Conservation (phyloP, 1,140 invertebrate species). For the Meloidogyne floridensis region DNA sequence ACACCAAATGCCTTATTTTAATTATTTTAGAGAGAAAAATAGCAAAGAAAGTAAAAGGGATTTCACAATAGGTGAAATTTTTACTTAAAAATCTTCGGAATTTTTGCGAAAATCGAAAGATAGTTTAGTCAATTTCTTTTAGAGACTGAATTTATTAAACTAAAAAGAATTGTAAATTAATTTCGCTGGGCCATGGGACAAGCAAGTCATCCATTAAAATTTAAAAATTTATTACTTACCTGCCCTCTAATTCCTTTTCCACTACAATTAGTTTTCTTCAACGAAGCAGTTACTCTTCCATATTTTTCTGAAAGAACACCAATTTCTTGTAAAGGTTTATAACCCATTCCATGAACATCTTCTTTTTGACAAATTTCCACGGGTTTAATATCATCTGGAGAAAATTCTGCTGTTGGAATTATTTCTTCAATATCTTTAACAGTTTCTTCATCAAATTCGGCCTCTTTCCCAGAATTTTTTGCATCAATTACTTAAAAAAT, state of each 20-base stretch:
- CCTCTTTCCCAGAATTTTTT: constrained; percentile 36
- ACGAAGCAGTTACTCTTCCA: constrained; percentile 39
- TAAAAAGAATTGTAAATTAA: too few relatives aligned
- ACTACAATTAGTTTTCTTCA: constrained; percentile 71
- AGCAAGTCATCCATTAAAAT: neutral
- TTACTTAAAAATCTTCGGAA: constrained; percentile 9
- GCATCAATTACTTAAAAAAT: constrained; percentile 45
- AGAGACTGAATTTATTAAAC: too few relatives aligned
- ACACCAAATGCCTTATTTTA: constrained; percentile 87
- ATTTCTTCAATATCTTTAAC: constrained; percentile 69
- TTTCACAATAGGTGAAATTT: too few relatives aligned
- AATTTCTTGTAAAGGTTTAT: constrained; percentile 67
- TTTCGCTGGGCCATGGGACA: neutral
- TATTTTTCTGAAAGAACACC: constrained; percentile 70
- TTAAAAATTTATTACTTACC: constrained; percentile 8
- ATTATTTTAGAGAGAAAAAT: constrained; percentile 50
- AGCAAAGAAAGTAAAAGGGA: too few relatives aligned
- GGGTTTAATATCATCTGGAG: constrained; percentile 81
- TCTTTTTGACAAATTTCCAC: constrained; percentile 77
- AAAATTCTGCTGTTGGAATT: constrained; percentile 71
- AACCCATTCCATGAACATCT: constrained; percentile 76
- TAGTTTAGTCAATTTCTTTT: constrained; percentile 59
- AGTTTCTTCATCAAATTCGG: constrained; percentile 66
- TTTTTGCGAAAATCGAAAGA: constrained; percentile 20
- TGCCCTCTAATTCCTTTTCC: constrained; percentile 80